These are phyloP conservation scores for Pseudolycoriella hygida DNA, from an alignment of 2,888 invertebrate genomes.

Conservation along the genomic window DNA sequence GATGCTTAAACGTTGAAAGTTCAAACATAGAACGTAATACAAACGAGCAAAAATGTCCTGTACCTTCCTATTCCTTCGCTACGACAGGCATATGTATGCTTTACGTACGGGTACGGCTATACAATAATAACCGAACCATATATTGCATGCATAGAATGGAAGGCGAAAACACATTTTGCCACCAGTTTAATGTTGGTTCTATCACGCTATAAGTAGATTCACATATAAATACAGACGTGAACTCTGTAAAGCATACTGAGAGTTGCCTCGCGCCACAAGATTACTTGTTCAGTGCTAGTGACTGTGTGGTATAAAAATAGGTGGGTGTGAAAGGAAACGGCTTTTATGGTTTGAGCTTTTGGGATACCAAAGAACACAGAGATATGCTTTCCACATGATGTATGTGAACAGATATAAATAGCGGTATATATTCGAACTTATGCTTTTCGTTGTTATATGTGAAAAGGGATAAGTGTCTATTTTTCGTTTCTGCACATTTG, in stretches of 20 bases:
- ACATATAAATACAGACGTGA: neutral
- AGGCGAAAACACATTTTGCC: neutral
- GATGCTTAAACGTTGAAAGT: too few relatives aligned
- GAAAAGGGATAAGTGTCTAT: constrained; percentile 4
- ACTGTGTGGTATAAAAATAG: constrained; percentile 1
- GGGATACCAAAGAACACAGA: constrained; percentile 2
- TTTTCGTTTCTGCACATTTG: constrained; percentile 1
- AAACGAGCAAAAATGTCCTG: too few relatives aligned
- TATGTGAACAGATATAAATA: neutral
- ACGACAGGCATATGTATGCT: too few relatives aligned
- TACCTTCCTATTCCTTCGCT: too few relatives aligned
- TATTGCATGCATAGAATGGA: too few relatives aligned
- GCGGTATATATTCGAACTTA: neutral
- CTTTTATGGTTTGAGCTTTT: constrained; percentile 2
- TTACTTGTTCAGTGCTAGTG: neutral
- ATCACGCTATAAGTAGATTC: neutral
- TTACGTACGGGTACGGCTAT: too few relatives aligned
- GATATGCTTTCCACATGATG: neutral
- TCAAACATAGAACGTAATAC: too few relatives aligned
- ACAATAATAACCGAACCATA: too few relatives aligned
- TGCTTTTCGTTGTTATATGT: neutral
- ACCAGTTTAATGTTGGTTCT: neutral
- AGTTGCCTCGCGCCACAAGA: neutral
- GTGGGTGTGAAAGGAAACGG: constrained; percentile 5
- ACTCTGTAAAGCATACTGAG: neutral